Evolutionary conservation across 1,140 invertebrate species (phyloP), one percentile per base, ranked within the genome.

Genomic region (Dendrolimus punctatus): DNA sequence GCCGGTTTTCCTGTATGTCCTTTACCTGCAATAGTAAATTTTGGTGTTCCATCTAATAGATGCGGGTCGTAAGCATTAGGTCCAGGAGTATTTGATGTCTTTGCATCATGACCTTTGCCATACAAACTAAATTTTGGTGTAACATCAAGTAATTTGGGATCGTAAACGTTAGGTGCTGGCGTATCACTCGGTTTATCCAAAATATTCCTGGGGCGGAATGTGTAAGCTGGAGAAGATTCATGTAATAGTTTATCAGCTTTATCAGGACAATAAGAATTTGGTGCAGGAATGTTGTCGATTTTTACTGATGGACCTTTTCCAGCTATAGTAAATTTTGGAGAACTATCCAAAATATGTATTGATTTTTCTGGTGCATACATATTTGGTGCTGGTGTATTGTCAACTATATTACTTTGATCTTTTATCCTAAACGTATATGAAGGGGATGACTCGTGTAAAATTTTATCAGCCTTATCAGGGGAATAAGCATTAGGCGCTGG

Each of bases 401-500:
- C 76, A n/a, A 63, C 56, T 53, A 82, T 88, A 41, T 80, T 73
- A 9, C 89, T 80, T 41, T 92, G 62, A 84, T 89, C 86, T 76
- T 92, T 92, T 10, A 80, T 67, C 64, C 93, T 91, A 75, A 95
- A 94, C 52, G 90, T 89, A 78, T 92, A 95, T 60, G 90, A 88
- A 8, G 95, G 94, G 5, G 91, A 89, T 50, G 85, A 88, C 48
- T 91, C 90, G 43, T 88, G 85, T 39, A 92, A 83, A 8, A 91
- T 71, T 67, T 90, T 90, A 59, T 92, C 91, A 39, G 90, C 88
- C 65, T 91, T 92, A 64, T 95, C 92, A 5, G 92, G 91, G 82
- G 90, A 88, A 88, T 96, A 90, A 71, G 90, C 86, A 79, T 95
- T 88, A 64, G 95, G 89, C 70, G 91, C 91, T 45, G 95, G 95